These are phyloP conservation scores for Pentalonia nigronervosa DNA, from an alignment of 1,140 invertebrate genomes.

Conservation along the genomic window DNA sequence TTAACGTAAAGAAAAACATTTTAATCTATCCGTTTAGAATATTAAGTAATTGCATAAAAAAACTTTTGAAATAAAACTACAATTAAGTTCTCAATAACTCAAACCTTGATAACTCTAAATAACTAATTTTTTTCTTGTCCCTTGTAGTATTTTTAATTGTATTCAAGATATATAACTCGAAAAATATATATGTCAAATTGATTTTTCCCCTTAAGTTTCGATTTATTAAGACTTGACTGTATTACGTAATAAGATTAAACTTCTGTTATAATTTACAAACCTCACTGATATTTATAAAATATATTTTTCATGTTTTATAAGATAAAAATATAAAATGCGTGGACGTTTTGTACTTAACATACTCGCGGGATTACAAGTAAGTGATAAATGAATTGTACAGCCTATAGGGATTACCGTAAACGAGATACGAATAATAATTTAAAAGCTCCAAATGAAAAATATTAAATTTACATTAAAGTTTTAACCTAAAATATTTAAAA, in stretches of 20 bases:
- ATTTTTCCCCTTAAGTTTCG: too few species aligned
- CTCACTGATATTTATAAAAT: not conserved
- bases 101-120: too few species aligned
- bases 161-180: too few species aligned
- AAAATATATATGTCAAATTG: too few species aligned
- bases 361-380: conserved; percentile 2
- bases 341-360: not conserved
- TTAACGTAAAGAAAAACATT: not conserved
- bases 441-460: not conserved
- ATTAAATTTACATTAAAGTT: not conserved
- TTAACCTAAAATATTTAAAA: not conserved
- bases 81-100: too few species aligned
- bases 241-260: not conserved
- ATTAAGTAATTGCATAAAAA: conserved; percentile 19
- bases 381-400: conserved; percentile 6
- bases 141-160: too few species aligned
- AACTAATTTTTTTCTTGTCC: too few species aligned
- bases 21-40: not conserved
- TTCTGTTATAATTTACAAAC: not conserved
- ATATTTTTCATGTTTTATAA: not conserved
- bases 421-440: not conserved
- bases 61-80: not conserved
- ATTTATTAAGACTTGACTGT: too few species aligned
- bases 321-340: not conserved
- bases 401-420: not conserved